Conservation (phyloP, 2,113 vertebrate species). For the Chrysochloris asiatica region DNA sequence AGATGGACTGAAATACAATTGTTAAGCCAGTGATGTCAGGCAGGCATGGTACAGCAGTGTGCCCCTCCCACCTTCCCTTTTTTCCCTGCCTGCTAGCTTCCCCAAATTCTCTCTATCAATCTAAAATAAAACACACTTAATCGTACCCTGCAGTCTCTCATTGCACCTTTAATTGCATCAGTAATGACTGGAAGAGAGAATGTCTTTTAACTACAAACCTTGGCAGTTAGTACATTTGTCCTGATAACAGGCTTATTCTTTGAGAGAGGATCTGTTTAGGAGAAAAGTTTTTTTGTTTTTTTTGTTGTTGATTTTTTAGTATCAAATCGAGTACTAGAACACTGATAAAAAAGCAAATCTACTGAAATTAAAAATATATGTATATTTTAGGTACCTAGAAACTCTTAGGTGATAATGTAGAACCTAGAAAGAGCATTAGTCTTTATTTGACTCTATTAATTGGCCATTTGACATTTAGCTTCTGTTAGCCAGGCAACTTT, state of each 20-base stretch:
- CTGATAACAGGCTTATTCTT: slow-evolving; percentile 66
- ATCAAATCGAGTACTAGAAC: slow-evolving; percentile 19
- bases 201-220: slow-evolving; percentile 68
- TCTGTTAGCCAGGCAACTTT: background rate
- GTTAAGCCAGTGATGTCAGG: slow-evolving; percentile 76
- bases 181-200: slow-evolving; percentile 48
- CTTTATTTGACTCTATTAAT: background rate
- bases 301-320: no score
- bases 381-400: background rate
- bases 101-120: slow-evolving; percentile 68
- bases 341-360: slow-evolving; percentile 50
- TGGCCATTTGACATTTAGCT: background rate
- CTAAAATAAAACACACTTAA: slow-evolving; percentile 80
- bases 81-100: background rate
- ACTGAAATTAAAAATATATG: no score
- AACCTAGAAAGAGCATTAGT: background rate
- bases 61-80: slow-evolving; percentile 44
- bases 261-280: slow-evolving; percentile 61
- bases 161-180: slow-evolving; percentile 69
- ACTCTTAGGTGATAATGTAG: background rate
- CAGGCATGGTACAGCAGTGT: slow-evolving; percentile 39
- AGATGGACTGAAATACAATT: slow-evolving; percentile 83
- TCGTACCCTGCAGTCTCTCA: slow-evolving; percentile 78
- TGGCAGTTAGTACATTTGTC: slow-evolving; percentile 64
- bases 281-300: slow-evolving; percentile 23